Evolutionary conservation across 2,113 vertebrate species (phyloP), one percentile per base, ranked within the genome.

Genomic region (Bufo bufo): DNA sequence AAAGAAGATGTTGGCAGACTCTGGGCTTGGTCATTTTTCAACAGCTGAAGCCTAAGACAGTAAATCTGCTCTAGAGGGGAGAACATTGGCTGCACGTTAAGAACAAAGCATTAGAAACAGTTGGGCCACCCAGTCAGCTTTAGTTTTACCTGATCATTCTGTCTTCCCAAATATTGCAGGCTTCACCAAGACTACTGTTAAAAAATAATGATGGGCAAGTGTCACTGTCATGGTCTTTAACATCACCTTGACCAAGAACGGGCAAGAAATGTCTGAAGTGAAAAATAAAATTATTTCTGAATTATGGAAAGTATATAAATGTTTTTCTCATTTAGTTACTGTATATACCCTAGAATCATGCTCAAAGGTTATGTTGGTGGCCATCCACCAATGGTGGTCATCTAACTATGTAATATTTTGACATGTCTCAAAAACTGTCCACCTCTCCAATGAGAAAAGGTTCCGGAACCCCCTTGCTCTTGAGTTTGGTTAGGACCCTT

Each of bases 121-220:
- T 80, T 59, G 52, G 77, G 89, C 90, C 88, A 69, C 78, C 77
- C 20, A 90, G 89, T 85, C 47, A 85, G 85, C 85, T 89, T 66
- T 61, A 9, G 54, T 43, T 80, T 43, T 80, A 59, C 52, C 77
- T 43, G 54, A 23, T 80, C 10, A 7, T 52, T 7, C 33, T 52
- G 19, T 43, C 77, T 19, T 4, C 49, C 19, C 16, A 50, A 12
- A 16, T 43, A 43, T 19, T 75, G 14, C 49, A 8, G 16, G 16
- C 43, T 74, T 74, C 45, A 45, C 33, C 33, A 8, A 0, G 8
- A 11, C 33, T 72, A 5, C 13, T 72, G 5, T 1, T 20, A 50
- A 9, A 11, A 16, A 47, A 6, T 17, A 19, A 74, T 1, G 23
- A 33, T 71, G 66, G 4, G 1, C 66, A 33, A 33, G 43, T 9